These are phyloP conservation scores for Tympanoctomys barrerae DNA, from an alignment of 2,797 vertebrate species.

Conservation along the genomic window DNA sequence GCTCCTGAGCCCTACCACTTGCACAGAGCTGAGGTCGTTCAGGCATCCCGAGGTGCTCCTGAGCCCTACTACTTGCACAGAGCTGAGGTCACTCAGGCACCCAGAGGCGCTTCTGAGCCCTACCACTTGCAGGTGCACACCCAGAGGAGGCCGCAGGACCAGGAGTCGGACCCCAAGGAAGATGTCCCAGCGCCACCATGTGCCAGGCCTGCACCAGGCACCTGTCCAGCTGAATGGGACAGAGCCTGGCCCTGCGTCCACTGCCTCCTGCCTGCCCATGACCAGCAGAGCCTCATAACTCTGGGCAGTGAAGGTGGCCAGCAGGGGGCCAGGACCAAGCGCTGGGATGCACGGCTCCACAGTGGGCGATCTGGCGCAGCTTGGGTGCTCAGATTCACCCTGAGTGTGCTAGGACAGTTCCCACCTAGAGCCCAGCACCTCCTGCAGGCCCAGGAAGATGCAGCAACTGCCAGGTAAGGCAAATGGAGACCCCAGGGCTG, in stretches of 20 bases:
- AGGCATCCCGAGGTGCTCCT: too few species aligned
- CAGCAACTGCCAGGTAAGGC: neutral
- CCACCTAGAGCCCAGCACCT: neutral
- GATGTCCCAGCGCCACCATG: rapidly evolving
- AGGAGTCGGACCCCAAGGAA: rapidly evolving
- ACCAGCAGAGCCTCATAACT: neutral
- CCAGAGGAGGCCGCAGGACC: rapidly evolving
- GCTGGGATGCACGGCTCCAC: rapidly evolving
- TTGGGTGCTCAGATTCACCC: neutral
- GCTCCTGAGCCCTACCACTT: too few species aligned
- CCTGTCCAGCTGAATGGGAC: rapidly evolving
- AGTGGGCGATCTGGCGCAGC: rapidly evolving
- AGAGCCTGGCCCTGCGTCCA: rapidly evolving
- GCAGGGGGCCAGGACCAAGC: rapidly evolving
- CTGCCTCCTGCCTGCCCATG: rapidly evolving
- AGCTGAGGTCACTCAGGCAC: neutral
- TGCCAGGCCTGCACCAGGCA: too few species aligned
- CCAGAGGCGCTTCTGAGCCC: neutral
- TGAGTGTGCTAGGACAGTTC: neutral
- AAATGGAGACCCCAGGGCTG: neutral
- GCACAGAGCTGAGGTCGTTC: too few species aligned
- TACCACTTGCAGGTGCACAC: rapidly evolving
- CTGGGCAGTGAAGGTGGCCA: neutral
- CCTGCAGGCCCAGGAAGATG: neutral
- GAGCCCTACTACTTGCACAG: too few species aligned